Base-by-base conservation (phyloP, 2,797 vertebrate genomes). In the Spinus olivaceus region DNA sequence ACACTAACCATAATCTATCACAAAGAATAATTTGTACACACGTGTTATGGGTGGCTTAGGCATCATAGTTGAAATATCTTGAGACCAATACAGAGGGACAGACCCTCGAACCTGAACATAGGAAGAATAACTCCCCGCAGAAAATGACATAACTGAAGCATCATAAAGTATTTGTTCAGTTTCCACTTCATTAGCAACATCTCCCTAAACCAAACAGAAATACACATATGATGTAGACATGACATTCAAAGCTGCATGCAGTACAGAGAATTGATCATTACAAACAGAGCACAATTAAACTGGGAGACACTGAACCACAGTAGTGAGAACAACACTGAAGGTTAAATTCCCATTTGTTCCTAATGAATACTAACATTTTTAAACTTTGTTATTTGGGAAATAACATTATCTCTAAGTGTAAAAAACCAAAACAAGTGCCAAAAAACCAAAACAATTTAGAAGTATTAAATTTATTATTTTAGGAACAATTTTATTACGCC, bases 21-120 rank as follows among this genome's bases (percentile, higher is more conserved):
- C 41, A 81, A 81, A 90, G 37, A 73, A 70, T 59, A 78, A 85
- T 50, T 49, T 86, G 24, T 64, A 97, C 97, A 4, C 97, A 99
- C 99, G 57, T 92, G 99, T 98, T 97, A 99, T 99, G 4, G 99
- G 99, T 23, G 99, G 99, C 84, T 99, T 99, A 44, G 99, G 99
- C 99, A 99, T 99, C 99, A 99, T 99, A 80, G 99, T 99, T 84
- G 99, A 99, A 98, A 99, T 99, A 97, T 99, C 99, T 94, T 99
- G 99, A 87, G 99, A 99, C 99, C 99, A 99, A 97, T 99, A 99
- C 13, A 99, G 98, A 13, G 99, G 99, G 64, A 99, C 99, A 7
- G 99, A 99, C 69, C 99, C 99, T 97, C 99, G 98, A 76, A 99
- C 99, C 97, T 99, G 99, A 59, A 99, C 98, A 0, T 99, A 99